Conservation (phyloP, 1,140 invertebrate species). For the Musca vetustissima region DNA sequence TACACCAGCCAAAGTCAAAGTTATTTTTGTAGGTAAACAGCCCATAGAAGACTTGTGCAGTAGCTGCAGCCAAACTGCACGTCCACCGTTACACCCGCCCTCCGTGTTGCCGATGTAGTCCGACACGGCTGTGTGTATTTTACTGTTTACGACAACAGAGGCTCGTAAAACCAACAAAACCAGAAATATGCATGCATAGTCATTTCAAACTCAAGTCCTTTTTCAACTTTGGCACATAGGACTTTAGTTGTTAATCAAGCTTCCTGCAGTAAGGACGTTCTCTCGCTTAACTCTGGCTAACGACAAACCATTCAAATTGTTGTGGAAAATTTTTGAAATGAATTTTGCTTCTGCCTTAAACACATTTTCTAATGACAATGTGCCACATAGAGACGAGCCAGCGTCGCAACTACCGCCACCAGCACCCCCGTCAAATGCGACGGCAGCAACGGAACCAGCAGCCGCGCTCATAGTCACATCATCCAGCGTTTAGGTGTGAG, state of each 20-base stretch:
- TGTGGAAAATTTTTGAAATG: too few relatives aligned
- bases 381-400: too few relatives aligned
- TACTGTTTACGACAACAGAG: conserved; percentile 18
- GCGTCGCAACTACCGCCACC: too few relatives aligned
- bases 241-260: conserved; percentile 15
- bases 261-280: conserved; percentile 12
- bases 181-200: conserved; percentile 6
- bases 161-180: conserved; percentile 14
- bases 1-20: conserved; percentile 3
- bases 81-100: background rate
- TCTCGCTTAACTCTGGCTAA: background rate
- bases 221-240: background rate
- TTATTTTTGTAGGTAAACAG: background rate
- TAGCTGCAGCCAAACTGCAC: conserved; percentile 1
- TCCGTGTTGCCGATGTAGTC: background rate
- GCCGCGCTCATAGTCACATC: too few relatives aligned
- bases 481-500: too few relatives aligned
- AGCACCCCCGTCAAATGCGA: too few relatives aligned
- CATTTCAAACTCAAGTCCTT: background rate
- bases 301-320: too few relatives aligned
- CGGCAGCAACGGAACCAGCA: too few relatives aligned
- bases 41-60: background rate
- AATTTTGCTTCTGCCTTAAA: too few relatives aligned
- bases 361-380: too few relatives aligned
- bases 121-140: background rate